These are phyloP conservation scores for Euspilapteryx auroguttella DNA, from an alignment of 2,888 invertebrate genomes.

Conservation along the genomic window DNA sequence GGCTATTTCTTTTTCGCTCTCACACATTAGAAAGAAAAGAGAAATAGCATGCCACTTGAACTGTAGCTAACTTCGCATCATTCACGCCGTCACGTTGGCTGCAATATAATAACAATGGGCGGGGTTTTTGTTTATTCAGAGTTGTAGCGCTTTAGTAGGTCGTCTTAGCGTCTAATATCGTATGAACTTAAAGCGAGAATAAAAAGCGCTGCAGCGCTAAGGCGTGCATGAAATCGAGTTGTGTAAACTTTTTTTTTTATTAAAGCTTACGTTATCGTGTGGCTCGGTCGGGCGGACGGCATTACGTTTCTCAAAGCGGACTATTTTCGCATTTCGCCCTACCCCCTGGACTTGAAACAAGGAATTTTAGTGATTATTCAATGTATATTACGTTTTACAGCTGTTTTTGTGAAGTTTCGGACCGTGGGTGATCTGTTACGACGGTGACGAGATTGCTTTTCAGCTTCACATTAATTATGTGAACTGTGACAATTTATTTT, in stretches of 20 bases:
- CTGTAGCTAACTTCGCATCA: conserved; percentile 30
- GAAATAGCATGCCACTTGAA: conserved; percentile 12
- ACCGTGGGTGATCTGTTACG: conserved; percentile 24
- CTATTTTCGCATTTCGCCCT: too few species aligned
- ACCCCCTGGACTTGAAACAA: too few species aligned
- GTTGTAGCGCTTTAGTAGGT: conserved; percentile 19
- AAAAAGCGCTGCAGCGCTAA: conserved; percentile 19
- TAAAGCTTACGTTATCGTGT: conserved; percentile 38
- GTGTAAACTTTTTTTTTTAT: conserved; percentile 46
- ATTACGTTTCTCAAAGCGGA: too few species aligned
- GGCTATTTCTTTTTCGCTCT: too few species aligned
- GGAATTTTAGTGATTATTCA: conserved; percentile 12
- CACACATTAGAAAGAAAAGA: too few species aligned
- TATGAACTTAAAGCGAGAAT: too few species aligned
- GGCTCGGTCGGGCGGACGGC: conserved; percentile 26
- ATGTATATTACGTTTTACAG: conserved; percentile 9
- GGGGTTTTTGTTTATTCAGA: conserved; percentile 17
- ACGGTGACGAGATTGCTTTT: conserved; percentile 23
- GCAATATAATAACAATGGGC: conserved; percentile 56
- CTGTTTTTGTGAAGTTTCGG: conserved; percentile 11
- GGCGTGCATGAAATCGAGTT: conserved; percentile 19
- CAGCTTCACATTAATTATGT: conserved; percentile 53
- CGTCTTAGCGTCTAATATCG: conserved; percentile 4
- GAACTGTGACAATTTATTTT: conserved; percentile 49
- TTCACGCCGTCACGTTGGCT: conserved; percentile 47